Percentiles rank a stretch among this genome's conserved stretches.
Conservation (phyloP, 1,140 invertebrate species). For the Lanistes nyassanus region DNA sequence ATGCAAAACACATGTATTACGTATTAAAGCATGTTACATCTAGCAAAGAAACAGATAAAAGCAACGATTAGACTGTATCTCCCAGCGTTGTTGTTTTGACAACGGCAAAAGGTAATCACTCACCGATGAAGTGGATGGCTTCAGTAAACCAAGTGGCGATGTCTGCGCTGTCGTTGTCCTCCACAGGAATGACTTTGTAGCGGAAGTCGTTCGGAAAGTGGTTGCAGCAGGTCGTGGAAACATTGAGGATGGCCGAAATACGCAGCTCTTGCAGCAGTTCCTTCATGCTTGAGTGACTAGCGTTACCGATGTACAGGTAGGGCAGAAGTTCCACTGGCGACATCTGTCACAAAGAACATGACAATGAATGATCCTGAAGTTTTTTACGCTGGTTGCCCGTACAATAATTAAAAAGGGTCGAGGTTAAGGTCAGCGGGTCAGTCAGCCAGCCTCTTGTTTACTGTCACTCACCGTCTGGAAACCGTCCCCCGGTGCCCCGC, state of each 20-base stretch:
- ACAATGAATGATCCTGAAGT: too few relatives aligned
- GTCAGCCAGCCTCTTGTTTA: too few relatives aligned
- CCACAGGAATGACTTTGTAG: constrained; percentile 66
- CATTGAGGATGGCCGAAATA: constrained; percentile 67
- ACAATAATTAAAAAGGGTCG: too few relatives aligned
- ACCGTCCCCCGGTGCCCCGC: too few relatives aligned
- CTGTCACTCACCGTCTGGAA: too few relatives aligned
- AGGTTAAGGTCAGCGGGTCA: too few relatives aligned
- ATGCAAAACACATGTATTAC: too few relatives aligned
- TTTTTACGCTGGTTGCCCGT: too few relatives aligned
- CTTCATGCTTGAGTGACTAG: constrained; percentile 60
- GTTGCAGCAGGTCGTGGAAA: constrained; percentile 65
- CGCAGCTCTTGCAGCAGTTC: constrained; percentile 59
- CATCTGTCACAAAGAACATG: neutral
- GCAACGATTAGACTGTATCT: too few relatives aligned
- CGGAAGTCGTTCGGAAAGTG: constrained; percentile 62
- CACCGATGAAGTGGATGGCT: constrained; percentile 67
- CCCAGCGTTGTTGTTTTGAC: too few relatives aligned
- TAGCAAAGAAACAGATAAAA: too few relatives aligned
- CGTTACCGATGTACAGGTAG: constrained; percentile 65
- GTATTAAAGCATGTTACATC: too few relatives aligned
- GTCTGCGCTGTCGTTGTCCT: constrained; percentile 64
- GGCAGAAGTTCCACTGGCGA: constrained; percentile 66
- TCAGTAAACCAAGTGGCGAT: constrained; percentile 62
- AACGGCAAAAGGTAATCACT: constrained; percentile 25